These are phyloP conservation scores for Torymus tubicola DNA, from an alignment of 2,888 invertebrate species.

Conservation along the genomic window DNA sequence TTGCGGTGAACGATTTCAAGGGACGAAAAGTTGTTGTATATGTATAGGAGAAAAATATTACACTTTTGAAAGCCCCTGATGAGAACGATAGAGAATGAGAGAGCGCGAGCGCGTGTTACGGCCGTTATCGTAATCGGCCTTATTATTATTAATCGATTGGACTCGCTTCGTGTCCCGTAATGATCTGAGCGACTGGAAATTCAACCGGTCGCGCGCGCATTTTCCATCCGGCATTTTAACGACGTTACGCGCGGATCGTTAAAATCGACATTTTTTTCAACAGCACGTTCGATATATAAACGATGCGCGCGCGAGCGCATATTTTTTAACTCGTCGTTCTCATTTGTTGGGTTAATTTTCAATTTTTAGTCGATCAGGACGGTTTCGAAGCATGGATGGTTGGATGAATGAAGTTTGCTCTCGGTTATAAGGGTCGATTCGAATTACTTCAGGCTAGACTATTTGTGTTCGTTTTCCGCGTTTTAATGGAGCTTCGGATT, in stretches of 20 bases:
- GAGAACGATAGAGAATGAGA: conserved; percentile 8
- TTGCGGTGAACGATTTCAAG: conserved; percentile 15
- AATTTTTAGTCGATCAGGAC: no score
- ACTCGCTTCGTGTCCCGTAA: background rate
- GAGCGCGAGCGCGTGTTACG: background rate
- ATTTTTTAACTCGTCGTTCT: no score
- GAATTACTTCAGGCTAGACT: no score
- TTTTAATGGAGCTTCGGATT: no score
- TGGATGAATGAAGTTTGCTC: no score
- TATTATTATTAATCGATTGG: conserved; percentile 50
- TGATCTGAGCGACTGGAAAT: conserved; percentile 13
- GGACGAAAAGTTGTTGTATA: background rate
- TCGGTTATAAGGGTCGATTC: no score
- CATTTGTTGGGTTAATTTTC: no score
- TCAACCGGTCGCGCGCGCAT: conserved; percentile 1
- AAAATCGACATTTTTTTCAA: no score
- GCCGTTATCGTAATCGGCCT: conserved; percentile 48
- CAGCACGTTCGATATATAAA: no score
- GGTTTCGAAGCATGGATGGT: no score
- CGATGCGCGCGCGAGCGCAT: no score
- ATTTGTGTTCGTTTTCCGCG: no score
- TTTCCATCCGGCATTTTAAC: conserved; percentile 4
- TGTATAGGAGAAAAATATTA: conserved; percentile 7
- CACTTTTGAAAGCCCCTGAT: conserved; percentile 20
- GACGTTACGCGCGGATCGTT: background rate